Percentiles rank a stretch among this genome's conserved stretches.
These are phyloP conservation scores for Phragmatobia fuliginosa DNA, from an alignment of 2,888 invertebrate genomes.

Conservation along the genomic window DNA sequence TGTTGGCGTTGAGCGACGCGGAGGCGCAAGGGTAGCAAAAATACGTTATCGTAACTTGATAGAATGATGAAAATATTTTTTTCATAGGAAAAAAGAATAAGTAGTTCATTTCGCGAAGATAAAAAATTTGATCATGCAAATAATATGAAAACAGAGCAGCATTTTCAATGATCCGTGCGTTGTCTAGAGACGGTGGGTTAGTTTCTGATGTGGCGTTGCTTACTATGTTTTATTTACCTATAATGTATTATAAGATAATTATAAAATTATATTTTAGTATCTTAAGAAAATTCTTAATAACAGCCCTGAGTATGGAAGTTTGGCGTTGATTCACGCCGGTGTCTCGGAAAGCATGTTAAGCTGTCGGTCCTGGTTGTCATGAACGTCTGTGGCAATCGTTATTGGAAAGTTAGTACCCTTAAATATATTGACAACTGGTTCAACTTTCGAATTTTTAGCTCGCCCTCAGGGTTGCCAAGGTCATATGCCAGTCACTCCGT, in stretches of 20 bases:
- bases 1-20: conserved; percentile 26
- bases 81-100: neutral
- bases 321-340: too few species aligned
- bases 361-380: too few species aligned
- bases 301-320: too few species aligned
- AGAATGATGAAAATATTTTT: conserved; percentile 3
- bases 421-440: too few species aligned
- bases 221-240: neutral
- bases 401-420: too few species aligned
- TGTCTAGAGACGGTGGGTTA: neutral
- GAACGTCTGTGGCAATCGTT: too few species aligned
- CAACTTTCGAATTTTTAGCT: too few species aligned
- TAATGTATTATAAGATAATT: neutral
- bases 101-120: neutral
- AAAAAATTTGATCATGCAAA: neutral
- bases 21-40: conserved; percentile 4
- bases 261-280: too few species aligned
- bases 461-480: too few species aligned
- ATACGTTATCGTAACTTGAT: conserved; percentile 16
- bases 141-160: neutral
- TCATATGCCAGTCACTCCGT: too few species aligned
- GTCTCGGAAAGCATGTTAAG: too few species aligned
- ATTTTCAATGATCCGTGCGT: neutral
- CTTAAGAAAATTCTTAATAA: too few species aligned
- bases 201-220: neutral